Base-by-base conservation (phyloP, 1,140 invertebrate species). In the Wasmannia auropunctata region DNA sequence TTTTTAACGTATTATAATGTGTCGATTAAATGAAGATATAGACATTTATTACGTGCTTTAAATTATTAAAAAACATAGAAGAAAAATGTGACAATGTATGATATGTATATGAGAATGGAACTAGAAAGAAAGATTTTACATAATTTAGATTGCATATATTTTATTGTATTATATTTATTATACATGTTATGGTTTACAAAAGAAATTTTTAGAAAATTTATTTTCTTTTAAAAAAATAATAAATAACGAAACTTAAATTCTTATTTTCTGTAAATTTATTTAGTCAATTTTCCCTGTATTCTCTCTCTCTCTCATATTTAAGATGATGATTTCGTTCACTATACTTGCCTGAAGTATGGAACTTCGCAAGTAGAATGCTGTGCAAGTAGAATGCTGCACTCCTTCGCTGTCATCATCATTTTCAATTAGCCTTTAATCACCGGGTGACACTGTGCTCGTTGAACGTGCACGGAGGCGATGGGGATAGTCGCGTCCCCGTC, bases 351-450 rank as follows among this genome's bases (percentile, higher is more conserved):
- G 10, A 54, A 72, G 63, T 70, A 60, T 54, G 67, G 83, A 77
- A 85, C 87, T 77, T 85, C 51, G 84, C 87, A n/a, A n/a, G n/a
- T n/a, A n/a, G n/a, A n/a, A n/a, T n/a, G 81, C 92, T 90, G 87
- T 91, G 37, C 75, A 51, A 37, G 34, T 76, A 65, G 89, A 87
- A 85, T 86, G 87, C 84, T 77, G 86, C n/a, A n/a, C 84, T 69
- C 46, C 69, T 58, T 34, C 77, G 84, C 89, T 92, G 86, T 91
- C 90, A 83, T 91, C 92, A 91, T 92, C 91, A 93, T 92, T 92
- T 93, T 91, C 92, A 93, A 92, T 93, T 93, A 93, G 91, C 76
- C 72, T 19, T 83, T 91, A 92, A 93, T 90, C 91, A 92, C 86
- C 90, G 86, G 75, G 69, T 84, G 86, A 91, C 86, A 65, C 46